These are phyloP conservation scores for Stegodyphus dumicola DNA, from an alignment of 1,140 invertebrate genomes.

Conservation along the genomic window DNA sequence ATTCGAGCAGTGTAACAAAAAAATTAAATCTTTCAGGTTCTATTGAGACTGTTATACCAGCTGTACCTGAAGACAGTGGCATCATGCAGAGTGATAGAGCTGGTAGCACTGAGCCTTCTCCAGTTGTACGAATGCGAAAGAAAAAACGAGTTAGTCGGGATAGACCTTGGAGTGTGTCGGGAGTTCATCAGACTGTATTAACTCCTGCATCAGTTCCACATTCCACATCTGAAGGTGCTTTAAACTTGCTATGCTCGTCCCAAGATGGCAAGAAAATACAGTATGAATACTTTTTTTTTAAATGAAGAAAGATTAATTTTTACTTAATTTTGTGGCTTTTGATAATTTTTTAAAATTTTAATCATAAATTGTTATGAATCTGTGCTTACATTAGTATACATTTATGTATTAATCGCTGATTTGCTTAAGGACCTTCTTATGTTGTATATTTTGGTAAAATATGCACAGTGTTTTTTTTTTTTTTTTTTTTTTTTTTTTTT, in stretches of 20 bases:
- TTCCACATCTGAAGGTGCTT: conserved; percentile 87
- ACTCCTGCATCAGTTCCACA: conserved; percentile 70
- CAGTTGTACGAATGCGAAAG: conserved; percentile 69
- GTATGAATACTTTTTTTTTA: background rate
- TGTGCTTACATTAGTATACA: no score
- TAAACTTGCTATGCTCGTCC: conserved; percentile 73
- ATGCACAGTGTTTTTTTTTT: no score
- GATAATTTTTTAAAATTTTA: no score
- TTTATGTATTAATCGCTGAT: no score
- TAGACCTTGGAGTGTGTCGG: conserved; percentile 86
- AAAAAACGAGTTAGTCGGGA: conserved; percentile 70
- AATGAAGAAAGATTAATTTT: no score
- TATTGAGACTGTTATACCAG: conserved; percentile 68
- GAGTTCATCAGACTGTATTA: conserved; percentile 73
- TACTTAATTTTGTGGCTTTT: no score
- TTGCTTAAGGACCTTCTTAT: no score
- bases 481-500: no score
- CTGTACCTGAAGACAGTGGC: background rate
- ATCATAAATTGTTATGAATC: no score
- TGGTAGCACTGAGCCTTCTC: background rate
- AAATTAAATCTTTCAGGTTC: conserved; percentile 67
- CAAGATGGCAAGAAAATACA: conserved; percentile 3
- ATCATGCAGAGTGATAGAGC: background rate
- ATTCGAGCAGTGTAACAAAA: no score
- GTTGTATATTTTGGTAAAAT: no score